Conservation (phyloP, 2,888 invertebrate species). For the Lymantria dispar region DNA sequence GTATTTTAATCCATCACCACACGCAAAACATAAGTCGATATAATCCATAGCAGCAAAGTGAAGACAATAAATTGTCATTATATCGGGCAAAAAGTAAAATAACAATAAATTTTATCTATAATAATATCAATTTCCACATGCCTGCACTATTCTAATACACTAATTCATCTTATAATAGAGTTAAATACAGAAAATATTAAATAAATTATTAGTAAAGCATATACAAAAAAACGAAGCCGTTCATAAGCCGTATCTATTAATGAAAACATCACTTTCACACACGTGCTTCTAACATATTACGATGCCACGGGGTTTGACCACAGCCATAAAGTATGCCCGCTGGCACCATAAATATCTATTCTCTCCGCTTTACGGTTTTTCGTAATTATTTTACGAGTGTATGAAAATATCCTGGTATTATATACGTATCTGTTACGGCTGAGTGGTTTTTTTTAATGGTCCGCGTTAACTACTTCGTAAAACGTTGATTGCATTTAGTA, state of each 20-base stretch:
- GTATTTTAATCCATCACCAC: no score
- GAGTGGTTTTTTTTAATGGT: slow-evolving; percentile 5
- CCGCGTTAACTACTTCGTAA: slow-evolving; percentile 4
- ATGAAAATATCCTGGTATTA: slow-evolving; percentile 18
- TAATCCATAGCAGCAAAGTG: no score
- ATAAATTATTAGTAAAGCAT: background rate
- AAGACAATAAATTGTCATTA: no score
- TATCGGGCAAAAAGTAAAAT: no score
- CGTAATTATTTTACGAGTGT: slow-evolving; percentile 31
- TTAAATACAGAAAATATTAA: background rate
- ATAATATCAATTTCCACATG: no score
- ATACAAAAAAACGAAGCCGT: background rate
- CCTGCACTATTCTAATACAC: background rate
- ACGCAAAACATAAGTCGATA: no score
- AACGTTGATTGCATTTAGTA: slow-evolving; percentile 3
- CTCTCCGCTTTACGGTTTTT: slow-evolving; percentile 22
- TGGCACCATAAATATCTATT: slow-evolving; percentile 23
- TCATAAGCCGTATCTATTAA: background rate
- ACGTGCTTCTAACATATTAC: background rate
- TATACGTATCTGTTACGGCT: slow-evolving; percentile 1
- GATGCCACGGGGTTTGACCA: slow-evolving; percentile 18
- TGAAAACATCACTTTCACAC: slow-evolving; percentile 1
- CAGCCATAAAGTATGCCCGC: slow-evolving; percentile 24
- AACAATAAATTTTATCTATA: no score
- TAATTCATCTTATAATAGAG: background rate